These are phyloP conservation scores for Morinoia aosen DNA, from an alignment of 2,888 invertebrate species.

Conservation along the genomic window DNA sequence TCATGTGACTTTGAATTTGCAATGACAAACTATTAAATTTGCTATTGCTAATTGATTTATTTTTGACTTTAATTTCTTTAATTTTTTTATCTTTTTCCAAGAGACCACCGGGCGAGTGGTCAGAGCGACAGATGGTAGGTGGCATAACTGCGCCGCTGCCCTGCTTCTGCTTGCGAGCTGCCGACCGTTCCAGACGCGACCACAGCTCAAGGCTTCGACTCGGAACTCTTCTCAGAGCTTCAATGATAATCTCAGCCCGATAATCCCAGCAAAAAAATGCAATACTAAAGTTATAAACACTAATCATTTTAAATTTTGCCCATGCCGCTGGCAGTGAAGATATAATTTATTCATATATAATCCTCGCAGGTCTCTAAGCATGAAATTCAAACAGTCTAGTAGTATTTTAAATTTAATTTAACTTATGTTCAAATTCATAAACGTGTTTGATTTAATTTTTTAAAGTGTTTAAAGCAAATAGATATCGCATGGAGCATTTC, in stretches of 20 bases:
- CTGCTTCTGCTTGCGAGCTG: neutral
- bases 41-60: neutral
- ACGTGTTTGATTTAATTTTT: too few relatives aligned
- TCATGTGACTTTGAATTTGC: too few relatives aligned
- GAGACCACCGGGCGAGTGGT: neutral
- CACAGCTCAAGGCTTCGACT: neutral
- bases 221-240: neutral
- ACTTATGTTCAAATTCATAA: too few relatives aligned
- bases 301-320: too few relatives aligned
- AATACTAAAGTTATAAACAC: neutral
- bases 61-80: too few relatives aligned
- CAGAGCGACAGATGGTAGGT: too few relatives aligned
- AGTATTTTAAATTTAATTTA: too few relatives aligned
- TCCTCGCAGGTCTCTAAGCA: too few relatives aligned
- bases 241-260: neutral
- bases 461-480: too few relatives aligned
- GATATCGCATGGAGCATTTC: too few relatives aligned
- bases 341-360: neutral
- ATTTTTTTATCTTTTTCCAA: too few relatives aligned
- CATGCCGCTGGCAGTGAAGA: neutral
- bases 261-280: neutral
- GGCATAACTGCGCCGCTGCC: neutral
- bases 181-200: neutral
- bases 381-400: too few relatives aligned
- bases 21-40: neutral